phyloP scores from a whole-genome alignment of 2,113 vertebrate species.

The Eonycteris spelaea region DNA sequence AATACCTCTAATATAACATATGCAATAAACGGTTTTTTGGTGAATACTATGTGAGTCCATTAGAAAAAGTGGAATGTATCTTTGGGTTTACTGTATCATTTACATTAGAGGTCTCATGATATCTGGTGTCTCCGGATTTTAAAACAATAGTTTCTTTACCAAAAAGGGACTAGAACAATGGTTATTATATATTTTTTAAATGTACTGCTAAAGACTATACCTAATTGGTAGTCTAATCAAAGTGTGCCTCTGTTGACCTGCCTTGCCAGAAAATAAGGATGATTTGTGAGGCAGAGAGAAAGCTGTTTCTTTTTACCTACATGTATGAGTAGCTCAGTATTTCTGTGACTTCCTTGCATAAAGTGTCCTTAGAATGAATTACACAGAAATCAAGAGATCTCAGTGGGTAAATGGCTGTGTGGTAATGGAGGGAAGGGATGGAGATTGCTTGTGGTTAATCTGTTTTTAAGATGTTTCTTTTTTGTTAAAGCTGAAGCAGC shows the following conservation, averaged over 20 bases:
- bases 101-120: not conserved
- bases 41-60: not conserved
- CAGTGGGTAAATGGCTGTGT: not conserved
- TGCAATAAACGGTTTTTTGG: not conserved
- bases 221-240: not conserved
- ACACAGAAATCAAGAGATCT: not conserved
- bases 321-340: not conserved
- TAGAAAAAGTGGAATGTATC: not conserved
- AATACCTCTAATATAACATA: not conserved
- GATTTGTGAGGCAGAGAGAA: not conserved
- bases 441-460: not conserved
- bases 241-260: not conserved
- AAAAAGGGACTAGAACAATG: not conserved
- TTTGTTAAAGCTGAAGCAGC: conserved; percentile 88
- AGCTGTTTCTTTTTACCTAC: not conserved
- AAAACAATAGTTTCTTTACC: not conserved
- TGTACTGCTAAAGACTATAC: not conserved
- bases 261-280: not conserved
- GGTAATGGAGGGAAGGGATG: not conserved
- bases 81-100: conserved; percentile 20
- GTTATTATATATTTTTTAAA: not conserved
- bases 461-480: conserved; percentile 22
- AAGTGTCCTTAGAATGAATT: not conserved
- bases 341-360: conserved; percentile 1
- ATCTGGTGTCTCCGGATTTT: not conserved